These are phyloP conservation scores for Malurus alboscapulatus DNA, from an alignment of 2,113 vertebrate genomes.

Conservation along the genomic window DNA sequence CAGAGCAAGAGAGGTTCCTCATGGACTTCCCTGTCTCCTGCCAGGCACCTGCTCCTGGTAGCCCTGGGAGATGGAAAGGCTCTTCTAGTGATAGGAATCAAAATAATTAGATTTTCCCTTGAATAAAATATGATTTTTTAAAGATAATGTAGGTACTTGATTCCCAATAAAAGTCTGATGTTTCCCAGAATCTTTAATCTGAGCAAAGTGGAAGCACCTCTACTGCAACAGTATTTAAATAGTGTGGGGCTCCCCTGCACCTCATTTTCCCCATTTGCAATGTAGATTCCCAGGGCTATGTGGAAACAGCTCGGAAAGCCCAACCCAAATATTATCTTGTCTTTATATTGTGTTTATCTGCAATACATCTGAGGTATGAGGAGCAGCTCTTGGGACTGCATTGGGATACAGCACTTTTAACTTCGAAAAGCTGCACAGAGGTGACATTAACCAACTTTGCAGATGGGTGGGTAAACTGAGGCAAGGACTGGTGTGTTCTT, in stretches of 20 bases:
- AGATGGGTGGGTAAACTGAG: not conserved
- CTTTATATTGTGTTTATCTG: not conserved
- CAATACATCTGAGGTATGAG: not conserved
- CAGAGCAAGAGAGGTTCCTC: not conserved
- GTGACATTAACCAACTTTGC: not conserved
- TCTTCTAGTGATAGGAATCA: not conserved
- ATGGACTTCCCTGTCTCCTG: not conserved
- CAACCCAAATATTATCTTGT: not conserved
- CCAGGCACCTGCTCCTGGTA: not conserved
- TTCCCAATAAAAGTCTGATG: not conserved
- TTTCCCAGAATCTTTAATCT: not conserved
- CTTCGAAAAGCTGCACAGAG: not conserved
- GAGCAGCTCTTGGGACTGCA: not conserved
- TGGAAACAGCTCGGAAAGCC: not conserved
- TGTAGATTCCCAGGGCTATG: not conserved
- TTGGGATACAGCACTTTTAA: not conserved
- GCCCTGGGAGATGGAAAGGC: not conserved
- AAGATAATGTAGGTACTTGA: not conserved
- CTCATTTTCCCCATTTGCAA: not conserved
- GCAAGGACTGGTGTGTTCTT: not conserved
- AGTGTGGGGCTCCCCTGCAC: not conserved
- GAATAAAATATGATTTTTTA: not conserved
- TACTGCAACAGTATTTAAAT: not conserved
- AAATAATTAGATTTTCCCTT: not conserved
- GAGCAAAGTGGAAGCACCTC: not conserved